A percentile compares a stretch with the other conserved stretches of the same genome.
Conservation (phyloP, 2,888 invertebrate genomes). For the Elmis aenea region DNA sequence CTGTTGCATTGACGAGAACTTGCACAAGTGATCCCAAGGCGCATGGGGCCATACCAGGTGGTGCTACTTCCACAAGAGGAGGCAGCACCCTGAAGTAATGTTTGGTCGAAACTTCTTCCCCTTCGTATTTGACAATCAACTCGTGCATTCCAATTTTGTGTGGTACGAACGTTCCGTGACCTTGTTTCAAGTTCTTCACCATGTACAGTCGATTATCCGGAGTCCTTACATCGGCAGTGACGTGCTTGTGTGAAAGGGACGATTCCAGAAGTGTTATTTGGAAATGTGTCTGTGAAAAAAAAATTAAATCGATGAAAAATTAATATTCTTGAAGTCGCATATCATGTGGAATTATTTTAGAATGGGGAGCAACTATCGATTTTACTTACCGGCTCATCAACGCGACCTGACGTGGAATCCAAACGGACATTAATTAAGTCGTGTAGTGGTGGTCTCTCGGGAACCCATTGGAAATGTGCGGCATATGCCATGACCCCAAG, state of each 20-base stretch:
- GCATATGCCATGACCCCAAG: constrained; percentile 97
- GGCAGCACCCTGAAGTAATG: constrained; percentile 86
- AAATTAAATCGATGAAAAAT: constrained; percentile 8
- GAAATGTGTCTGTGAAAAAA: constrained; percentile 64
- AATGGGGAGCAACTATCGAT: background rate
- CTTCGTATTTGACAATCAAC: constrained; percentile 54
- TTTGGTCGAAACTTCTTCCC: constrained; percentile 51
- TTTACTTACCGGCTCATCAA: constrained; percentile 73
- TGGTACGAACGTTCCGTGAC: constrained; percentile 80
- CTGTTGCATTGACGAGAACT: constrained; percentile 83
- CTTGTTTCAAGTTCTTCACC: constrained; percentile 53
- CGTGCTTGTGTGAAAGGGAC: constrained; percentile 38
- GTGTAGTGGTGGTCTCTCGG: constrained; percentile 76
- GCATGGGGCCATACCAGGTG: constrained; percentile 93
- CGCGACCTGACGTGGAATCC: constrained; percentile 79
- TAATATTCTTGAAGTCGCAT: too few species aligned
- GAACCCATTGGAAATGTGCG: constrained; percentile 85
- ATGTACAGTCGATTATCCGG: constrained; percentile 43
- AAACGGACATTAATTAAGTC: constrained; percentile 76
- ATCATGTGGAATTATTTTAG: background rate
- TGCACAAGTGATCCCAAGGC: constrained; percentile 92
- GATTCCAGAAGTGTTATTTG: constrained; percentile 67
- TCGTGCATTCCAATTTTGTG: constrained; percentile 93
- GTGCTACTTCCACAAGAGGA: constrained; percentile 78
- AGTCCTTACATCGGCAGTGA: constrained; percentile 41